These are phyloP conservation scores for Pimpla rufipes DNA, from an alignment of 2,888 invertebrate genomes.

Conservation along the genomic window DNA sequence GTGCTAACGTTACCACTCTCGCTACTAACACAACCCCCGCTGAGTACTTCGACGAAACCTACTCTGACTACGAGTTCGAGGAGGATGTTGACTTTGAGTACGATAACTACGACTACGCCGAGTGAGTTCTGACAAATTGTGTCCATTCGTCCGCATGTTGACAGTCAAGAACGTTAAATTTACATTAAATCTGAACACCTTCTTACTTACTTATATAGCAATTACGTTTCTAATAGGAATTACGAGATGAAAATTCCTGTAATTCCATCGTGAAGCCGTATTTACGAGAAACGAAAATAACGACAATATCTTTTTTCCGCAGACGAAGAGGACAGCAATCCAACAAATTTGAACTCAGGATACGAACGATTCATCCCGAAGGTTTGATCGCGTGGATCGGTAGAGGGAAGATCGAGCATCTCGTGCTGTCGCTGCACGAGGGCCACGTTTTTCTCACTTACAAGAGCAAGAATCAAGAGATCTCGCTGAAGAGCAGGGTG, in stretches of 20 bases:
- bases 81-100: slow-evolving; percentile 83
- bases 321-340: slow-evolving; percentile 83
- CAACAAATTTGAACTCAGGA: slow-evolving; percentile 83
- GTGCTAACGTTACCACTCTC: slow-evolving; percentile 82
- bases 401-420: slow-evolving; percentile 82
- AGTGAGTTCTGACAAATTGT: slow-evolving; percentile 78
- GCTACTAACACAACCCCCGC: slow-evolving; percentile 82
- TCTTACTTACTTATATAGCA: too few relatives aligned
- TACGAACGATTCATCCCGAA: slow-evolving; percentile 82
- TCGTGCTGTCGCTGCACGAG: slow-evolving; percentile 80
- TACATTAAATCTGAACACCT: too few relatives aligned
- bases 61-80: slow-evolving; percentile 83
- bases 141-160: background rate
- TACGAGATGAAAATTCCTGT: too few relatives aligned
- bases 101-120: slow-evolving; percentile 83
- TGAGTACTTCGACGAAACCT: slow-evolving; percentile 83
- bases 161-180: background rate
- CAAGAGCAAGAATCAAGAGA: slow-evolving; percentile 80
- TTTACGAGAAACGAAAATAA: slow-evolving; percentile 47
- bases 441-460: slow-evolving; percentile 83
- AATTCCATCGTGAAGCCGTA: background rate
- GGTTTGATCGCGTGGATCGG: slow-evolving; percentile 84
- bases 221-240: too few relatives aligned
- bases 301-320: slow-evolving; percentile 57
- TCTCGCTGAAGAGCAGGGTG: slow-evolving; percentile 82